These are phyloP conservation scores for Lissonota sp. DNA, from an alignment of 2,888 invertebrate genomes.

Conservation along the genomic window DNA sequence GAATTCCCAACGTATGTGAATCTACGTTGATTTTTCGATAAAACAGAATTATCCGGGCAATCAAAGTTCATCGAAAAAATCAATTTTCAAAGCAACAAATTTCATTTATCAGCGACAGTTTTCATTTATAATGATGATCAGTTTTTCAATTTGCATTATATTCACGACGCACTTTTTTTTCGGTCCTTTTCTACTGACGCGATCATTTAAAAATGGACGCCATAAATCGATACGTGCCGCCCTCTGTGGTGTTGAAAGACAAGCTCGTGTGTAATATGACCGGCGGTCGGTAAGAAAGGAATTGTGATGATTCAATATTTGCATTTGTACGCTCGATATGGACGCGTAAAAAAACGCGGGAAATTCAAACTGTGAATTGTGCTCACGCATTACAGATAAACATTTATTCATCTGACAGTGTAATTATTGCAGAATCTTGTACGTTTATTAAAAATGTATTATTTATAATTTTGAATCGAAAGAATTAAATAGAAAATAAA, in stretches of 20 bases:
- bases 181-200: neutral
- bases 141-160: neutral
- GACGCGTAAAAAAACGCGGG: too few species aligned
- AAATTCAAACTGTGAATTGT: too few species aligned
- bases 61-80: neutral
- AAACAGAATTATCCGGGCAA: slow-evolving; percentile 28
- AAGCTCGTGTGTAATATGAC: neutral
- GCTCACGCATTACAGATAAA: too few species aligned
- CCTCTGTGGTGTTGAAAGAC: slow-evolving; percentile 2
- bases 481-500: too few species aligned
- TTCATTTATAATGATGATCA: neutral
- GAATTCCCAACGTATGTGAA: slow-evolving; percentile 16
- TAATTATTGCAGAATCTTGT: too few species aligned
- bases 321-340: too few species aligned
- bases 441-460: too few species aligned
- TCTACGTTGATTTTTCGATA: slow-evolving; percentile 12
- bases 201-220: slow-evolving; percentile 24
- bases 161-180: slow-evolving; percentile 2
- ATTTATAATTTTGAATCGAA: too few species aligned
- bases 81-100: neutral
- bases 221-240: neutral
- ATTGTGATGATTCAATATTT: neutral
- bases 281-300: neutral
- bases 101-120: neutral
- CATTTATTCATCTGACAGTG: too few species aligned